Evolutionary conservation across 2,888 invertebrate species (phyloP).

Genomic region (Erebia epiphron): DNA sequence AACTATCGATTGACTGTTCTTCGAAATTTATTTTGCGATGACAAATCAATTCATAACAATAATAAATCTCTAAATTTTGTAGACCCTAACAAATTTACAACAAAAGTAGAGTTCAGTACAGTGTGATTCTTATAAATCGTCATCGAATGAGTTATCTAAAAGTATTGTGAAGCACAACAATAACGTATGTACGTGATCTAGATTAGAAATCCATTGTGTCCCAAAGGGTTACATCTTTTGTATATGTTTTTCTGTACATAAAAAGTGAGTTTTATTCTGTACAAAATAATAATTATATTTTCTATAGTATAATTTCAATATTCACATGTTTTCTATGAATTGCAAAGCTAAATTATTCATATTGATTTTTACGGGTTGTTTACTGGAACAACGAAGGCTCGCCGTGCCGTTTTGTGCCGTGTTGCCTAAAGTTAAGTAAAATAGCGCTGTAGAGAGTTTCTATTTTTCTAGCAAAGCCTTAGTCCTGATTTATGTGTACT

Average conservation of each 20-base stretch:
- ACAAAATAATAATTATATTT: neutral
- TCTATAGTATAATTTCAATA: too few species aligned
- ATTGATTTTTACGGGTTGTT: neutral
- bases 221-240: conserved; percentile 68
- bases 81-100: neutral
- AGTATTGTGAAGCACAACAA: conserved; percentile 47
- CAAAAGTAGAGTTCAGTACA: neutral
- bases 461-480: too few species aligned
- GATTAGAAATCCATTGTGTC: conserved; percentile 70
- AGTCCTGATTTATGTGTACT: too few species aligned
- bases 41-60: neutral
- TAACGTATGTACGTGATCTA: conserved; percentile 64
- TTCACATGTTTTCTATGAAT: conserved; percentile 1
- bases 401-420: too few species aligned
- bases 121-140: conserved; percentile 54
- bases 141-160: conserved; percentile 61
- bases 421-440: too few species aligned
- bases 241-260: conserved; percentile 44
- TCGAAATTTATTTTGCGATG: too few species aligned
- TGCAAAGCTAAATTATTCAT: neutral
- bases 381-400: neutral
- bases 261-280: conserved; percentile 31
- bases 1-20: too few species aligned
- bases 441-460: too few species aligned
- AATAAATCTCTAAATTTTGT: neutral